Conservation (phyloP, 2,888 invertebrate species). For the Aporophyla nigra region DNA sequence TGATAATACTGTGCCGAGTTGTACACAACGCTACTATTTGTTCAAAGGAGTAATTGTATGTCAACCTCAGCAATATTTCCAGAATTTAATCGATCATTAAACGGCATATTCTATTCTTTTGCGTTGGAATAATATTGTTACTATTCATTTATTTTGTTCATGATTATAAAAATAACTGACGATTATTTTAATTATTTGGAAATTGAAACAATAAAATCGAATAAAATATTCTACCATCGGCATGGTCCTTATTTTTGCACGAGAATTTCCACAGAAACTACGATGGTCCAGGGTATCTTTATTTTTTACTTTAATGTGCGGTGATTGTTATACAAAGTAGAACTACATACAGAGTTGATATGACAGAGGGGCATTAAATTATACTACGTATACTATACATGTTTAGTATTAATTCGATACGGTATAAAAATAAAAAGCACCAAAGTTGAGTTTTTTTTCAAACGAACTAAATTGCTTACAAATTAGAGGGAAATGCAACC, state of each 20-base stretch:
- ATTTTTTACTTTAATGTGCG: not conserved
- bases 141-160: not conserved
- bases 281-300: not conserved
- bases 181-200: not conserved
- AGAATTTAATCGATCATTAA: no score
- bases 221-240: not conserved
- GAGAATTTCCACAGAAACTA: not conserved
- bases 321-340: conserved; percentile 2
- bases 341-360: not conserved
- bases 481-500: no score
- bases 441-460: no score
- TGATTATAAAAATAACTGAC: not conserved
- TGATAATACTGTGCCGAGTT: no score
- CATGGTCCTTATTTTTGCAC: conserved; percentile 2
- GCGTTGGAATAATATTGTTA: not conserved
- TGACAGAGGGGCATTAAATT: no score
- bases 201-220: not conserved
- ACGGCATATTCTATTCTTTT: not conserved
- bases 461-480: no score
- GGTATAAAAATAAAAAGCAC: no score
- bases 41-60: no score
- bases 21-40: no score
- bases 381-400: no score
- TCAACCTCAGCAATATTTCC: no score
- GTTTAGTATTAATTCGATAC: no score